Conservation (phyloP, 2,113 vertebrate species). For the Gorsachius goisagi region DNA sequence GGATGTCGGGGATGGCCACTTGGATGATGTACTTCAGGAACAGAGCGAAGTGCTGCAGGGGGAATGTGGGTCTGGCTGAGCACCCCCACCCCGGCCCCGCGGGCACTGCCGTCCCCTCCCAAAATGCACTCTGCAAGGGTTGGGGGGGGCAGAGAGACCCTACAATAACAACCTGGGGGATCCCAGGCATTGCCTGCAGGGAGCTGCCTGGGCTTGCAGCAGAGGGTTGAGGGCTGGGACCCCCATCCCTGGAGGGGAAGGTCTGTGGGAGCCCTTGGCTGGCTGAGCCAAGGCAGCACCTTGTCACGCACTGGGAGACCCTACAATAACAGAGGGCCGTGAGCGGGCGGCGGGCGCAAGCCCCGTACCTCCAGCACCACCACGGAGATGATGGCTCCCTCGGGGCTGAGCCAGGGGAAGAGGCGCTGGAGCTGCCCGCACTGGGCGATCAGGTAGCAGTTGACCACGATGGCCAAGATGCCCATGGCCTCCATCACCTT, state of each 20-base stretch:
- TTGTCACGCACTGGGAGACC: rapidly evolving
- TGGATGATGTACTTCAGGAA: conserved; percentile 94
- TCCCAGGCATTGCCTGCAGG: too few relatives aligned
- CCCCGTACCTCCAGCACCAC: conserved; percentile 91
- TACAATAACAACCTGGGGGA: not conserved
- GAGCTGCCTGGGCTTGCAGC: not conserved
- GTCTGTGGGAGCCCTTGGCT: not conserved
- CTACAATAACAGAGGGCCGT: rapidly evolving
- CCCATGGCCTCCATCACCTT: conserved; percentile 97
- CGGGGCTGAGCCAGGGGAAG: conserved; percentile 94
- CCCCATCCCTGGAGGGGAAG: not conserved
- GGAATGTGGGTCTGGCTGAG: rapidly evolving
- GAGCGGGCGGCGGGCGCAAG: rapidly evolving
- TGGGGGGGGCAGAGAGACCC: not conserved
- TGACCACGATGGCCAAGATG: conserved; percentile 92
- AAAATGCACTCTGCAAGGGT: rapidly evolving
- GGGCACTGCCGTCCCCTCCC: not conserved
- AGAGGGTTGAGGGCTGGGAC: not conserved
- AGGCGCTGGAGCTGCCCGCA: conserved; percentile 95
- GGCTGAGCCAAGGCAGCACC: not conserved
- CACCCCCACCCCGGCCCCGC: rapidly evolving
- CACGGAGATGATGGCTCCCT: conserved; percentile 94
- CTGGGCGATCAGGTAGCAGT: conserved; percentile 97
- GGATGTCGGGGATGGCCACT: conserved; percentile 91
- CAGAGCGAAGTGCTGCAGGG: conserved; percentile 87